A percentile compares a stretch with the other conserved stretches of the same genome.
Evolutionary conservation across 2,888 invertebrate species (phyloP).

Genomic region (Heliconius charithonia): DNA sequence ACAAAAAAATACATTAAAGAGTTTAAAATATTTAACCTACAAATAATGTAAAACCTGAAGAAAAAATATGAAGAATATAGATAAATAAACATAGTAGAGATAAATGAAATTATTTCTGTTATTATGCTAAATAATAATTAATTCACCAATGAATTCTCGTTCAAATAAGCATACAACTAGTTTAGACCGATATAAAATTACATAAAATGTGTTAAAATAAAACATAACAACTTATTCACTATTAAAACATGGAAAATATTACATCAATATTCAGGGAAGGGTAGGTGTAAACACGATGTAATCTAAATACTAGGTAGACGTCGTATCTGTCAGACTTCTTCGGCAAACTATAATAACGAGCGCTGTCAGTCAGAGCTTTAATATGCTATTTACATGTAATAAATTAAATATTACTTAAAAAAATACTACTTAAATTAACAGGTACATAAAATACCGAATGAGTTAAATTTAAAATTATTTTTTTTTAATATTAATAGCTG

Average conservation of each 20-base stretch:
- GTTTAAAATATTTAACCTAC: neutral
- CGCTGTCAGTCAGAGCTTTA: conserved; percentile 66
- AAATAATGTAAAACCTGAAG: neutral
- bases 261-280: conserved; percentile 29
- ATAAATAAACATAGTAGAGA: neutral
- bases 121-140: neutral
- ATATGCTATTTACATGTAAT: conserved; percentile 55
- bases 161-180: neutral
- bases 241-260: conserved; percentile 14
- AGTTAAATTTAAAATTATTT: conserved; percentile 43
- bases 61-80: neutral
- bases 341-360: conserved; percentile 63
- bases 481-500: conserved; percentile 64
- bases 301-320: conserved; percentile 56
- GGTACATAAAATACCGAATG: conserved; percentile 49
- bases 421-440: conserved; percentile 44
- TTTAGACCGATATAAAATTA: conserved; percentile 5
- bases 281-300: conserved; percentile 56
- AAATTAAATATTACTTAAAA: conserved; percentile 49
- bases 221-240: conserved; percentile 15
- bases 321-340: conserved; percentile 67
- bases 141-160: conserved; percentile 36
- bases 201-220: neutral
- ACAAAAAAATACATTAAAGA: neutral
- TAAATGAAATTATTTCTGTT: neutral